Evolutionary conservation across 2,888 invertebrate genomes (phyloP), one percentile per base, ranked within the genome.

Genomic region (Pseudoips prasinana): DNA sequence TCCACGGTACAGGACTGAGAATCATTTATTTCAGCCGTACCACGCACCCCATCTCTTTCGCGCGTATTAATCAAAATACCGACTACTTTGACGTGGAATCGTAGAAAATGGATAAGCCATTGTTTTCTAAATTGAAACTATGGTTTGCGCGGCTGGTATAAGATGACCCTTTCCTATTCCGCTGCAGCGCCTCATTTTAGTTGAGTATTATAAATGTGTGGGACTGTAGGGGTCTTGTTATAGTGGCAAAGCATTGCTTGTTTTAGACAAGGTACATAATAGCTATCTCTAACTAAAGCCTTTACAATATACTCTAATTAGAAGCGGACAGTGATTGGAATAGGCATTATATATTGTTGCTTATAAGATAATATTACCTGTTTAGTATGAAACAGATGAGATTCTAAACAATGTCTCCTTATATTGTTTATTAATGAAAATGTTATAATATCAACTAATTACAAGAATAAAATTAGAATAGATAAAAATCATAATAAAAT

Each of bases 51-150:
- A 70, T 87, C 87, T 84, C 84, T 86, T 82, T 87, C 82, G 66
- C 83, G 76, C 85, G 77, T 84, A 87, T 87, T 88, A 88, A 88
- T 88, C 87, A 88, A 86, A 87, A 87, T 85, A 84, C 78, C 69
- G 77, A 81, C 82, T 79, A 83, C 84, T 86, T 87, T 88, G 87
- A 87, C 88, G 82, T 81, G 68, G 85, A 85, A 79, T 84, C 77
- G 78, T 74, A 77, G 86, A 79, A 83, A 86, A 86, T 87, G 87
- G 88, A 86, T 87, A 87, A 84, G 86, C 84, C 72, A 86, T 88
- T 88, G 88, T 88, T 83, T 83, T 71, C 76, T 78, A 87, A 87
- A 87, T 88, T 87, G 87, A 86, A 87, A 86, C 82, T 80, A 82
- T 80, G 75, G 80, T 75, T 52, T 78, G 73, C 64, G 62, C 66